Conservation (phyloP, 2,113 vertebrate genomes). For the Perccottus glenii region DNA sequence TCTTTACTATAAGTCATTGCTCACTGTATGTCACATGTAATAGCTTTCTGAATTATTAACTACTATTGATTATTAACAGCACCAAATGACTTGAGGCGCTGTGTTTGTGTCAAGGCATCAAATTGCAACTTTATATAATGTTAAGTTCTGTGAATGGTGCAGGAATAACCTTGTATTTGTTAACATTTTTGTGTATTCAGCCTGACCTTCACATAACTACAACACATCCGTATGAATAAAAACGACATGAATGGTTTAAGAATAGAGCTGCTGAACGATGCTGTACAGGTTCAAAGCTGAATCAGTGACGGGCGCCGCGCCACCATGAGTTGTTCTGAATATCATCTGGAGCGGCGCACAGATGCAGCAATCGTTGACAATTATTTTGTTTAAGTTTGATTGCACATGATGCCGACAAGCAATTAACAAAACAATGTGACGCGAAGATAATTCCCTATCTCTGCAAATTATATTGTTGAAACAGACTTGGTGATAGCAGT, state of each 20-base stretch:
- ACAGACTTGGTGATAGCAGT: slow-evolving; percentile 10
- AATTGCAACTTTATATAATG: slow-evolving; percentile 13
- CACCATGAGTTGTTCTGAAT: slow-evolving; percentile 30
- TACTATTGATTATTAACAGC: slow-evolving; percentile 25
- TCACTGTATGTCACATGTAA: slow-evolving; percentile 4
- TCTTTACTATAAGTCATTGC: neutral
- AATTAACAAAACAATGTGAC: slow-evolving; percentile 64
- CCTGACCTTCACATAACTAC: slow-evolving; percentile 50
- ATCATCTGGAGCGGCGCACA: slow-evolving; percentile 18
- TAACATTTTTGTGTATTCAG: slow-evolving; percentile 53
- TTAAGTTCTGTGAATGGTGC: slow-evolving; percentile 6
- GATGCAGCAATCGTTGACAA: slow-evolving; percentile 47
- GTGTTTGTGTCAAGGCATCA: neutral
- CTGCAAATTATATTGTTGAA: slow-evolving; percentile 41
- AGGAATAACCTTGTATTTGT: slow-evolving; percentile 48
- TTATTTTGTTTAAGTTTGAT: slow-evolving; percentile 66
- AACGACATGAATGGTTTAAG: slow-evolving; percentile 21
- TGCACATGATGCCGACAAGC: slow-evolving; percentile 52
- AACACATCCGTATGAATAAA: slow-evolving; percentile 18
- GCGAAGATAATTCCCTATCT: slow-evolving; percentile 34
- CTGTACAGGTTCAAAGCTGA: slow-evolving; percentile 3
- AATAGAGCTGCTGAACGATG: neutral
- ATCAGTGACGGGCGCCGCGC: slow-evolving; percentile 1
- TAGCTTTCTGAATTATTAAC: slow-evolving; percentile 10
- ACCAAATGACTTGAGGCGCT: neutral